A percentile compares a stretch with the other conserved stretches of the same genome.
Conservation (phyloP, 2,888 invertebrate genomes). For the Melanchra persicariae region DNA sequence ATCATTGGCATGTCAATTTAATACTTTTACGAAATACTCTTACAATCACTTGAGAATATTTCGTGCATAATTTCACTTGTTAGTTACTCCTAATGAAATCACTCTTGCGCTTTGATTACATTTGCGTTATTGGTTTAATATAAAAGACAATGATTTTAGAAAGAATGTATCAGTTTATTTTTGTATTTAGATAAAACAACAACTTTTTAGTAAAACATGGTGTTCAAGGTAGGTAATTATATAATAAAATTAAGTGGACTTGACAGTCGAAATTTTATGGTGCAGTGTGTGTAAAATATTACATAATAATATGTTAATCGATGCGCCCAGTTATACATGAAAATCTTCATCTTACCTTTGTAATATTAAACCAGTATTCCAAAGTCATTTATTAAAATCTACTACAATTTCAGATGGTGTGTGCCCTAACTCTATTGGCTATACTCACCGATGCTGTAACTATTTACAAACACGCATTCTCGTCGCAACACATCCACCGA, state of each 20-base stretch:
- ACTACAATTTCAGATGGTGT: slow-evolving; percentile 38
- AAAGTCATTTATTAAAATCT: neutral
- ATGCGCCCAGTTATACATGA: too few species aligned
- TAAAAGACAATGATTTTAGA: slow-evolving; percentile 43
- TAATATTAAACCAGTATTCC: too few species aligned
- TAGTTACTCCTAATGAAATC: slow-evolving; percentile 43
- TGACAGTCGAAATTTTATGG: neutral
- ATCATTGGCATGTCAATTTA: slow-evolving; percentile 4
- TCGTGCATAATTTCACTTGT: slow-evolving; percentile 46
- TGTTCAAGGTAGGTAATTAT: slow-evolving; percentile 47
- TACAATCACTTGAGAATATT: slow-evolving; percentile 29
- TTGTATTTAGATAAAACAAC: slow-evolving; percentile 26
- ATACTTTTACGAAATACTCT: slow-evolving; percentile 39
- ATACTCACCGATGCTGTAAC: slow-evolving; percentile 18
- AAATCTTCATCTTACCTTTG: too few species aligned
- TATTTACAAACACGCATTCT: slow-evolving; percentile 45
- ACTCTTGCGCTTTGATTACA: slow-evolving; percentile 48
- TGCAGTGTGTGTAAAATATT: neutral
- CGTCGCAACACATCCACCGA: slow-evolving; percentile 51
- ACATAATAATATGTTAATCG: too few species aligned
- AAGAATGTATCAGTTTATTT: slow-evolving; percentile 43
- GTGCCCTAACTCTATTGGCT: slow-evolving; percentile 23
- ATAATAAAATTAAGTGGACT: neutral
- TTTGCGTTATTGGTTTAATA: slow-evolving; percentile 51
- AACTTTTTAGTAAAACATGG: slow-evolving; percentile 24